A percentile compares a stretch with the other conserved stretches of the same genome.
These are phyloP conservation scores for Denticeps clupeoides DNA, from an alignment of 2,797 vertebrate genomes.

Conservation along the genomic window DNA sequence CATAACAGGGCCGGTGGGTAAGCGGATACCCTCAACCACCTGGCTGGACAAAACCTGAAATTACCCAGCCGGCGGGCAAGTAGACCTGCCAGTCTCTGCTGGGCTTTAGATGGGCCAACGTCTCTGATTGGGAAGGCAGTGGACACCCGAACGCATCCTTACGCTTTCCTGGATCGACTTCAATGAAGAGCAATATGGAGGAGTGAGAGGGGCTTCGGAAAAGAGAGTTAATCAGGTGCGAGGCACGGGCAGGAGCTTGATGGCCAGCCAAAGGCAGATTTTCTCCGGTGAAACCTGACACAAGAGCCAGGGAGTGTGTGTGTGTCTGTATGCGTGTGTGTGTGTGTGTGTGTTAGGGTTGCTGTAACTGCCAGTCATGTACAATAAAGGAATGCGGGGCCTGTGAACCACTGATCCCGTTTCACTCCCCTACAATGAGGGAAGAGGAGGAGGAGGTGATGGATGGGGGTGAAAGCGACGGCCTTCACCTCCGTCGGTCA, in stretches of 20 bases:
- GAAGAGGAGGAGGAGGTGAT: neutral
- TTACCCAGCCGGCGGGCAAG: constrained; percentile 11
- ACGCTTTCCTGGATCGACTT: constrained; percentile 36
- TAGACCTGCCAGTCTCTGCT: constrained; percentile 15
- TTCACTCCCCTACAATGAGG: constrained; percentile 35
- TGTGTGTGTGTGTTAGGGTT: constrained; percentile 17
- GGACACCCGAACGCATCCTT: constrained; percentile 20
- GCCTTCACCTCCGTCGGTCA: no score
- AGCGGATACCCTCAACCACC: constrained; percentile 24
- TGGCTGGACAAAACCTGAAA: constrained; percentile 18
- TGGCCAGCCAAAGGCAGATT: constrained; percentile 30
- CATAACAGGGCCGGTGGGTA: constrained; percentile 28
- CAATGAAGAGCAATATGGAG: constrained; percentile 23
- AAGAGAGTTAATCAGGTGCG: constrained; percentile 30
- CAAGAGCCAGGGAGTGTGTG: constrained; percentile 35
- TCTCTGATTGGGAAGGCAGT: constrained; percentile 40
- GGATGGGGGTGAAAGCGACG: no score
- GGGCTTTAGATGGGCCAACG: constrained; percentile 29
- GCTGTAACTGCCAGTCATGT: constrained; percentile 40
- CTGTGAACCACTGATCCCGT: constrained; percentile 42
- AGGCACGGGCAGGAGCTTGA: constrained; percentile 21
- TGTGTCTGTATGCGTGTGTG: no score
- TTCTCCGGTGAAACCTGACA: constrained; percentile 42
- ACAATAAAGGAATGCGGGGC: constrained; percentile 51
- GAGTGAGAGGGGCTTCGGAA: constrained; percentile 13